These are phyloP conservation scores for Trichopoda pennipes DNA, from an alignment of 2,888 invertebrate species.

Conservation along the genomic window DNA sequence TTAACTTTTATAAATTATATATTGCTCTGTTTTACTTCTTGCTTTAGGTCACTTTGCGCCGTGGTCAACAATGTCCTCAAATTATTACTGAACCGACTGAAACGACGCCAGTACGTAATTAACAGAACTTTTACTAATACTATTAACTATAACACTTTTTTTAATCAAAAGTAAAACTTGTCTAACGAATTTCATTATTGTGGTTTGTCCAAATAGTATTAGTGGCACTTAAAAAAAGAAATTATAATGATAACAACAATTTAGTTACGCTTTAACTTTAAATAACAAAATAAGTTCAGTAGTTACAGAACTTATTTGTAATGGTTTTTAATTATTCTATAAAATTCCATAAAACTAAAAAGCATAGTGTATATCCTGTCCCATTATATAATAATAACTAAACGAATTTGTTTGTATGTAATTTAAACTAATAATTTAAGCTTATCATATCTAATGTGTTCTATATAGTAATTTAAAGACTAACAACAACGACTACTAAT, in stretches of 20 bases:
- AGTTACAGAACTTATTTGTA: constrained; percentile 24
- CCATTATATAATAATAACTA: constrained; percentile 35
- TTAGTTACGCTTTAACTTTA: background rate
- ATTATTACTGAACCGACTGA: constrained; percentile 80
- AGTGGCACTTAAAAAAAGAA: constrained; percentile 17
- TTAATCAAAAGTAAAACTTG: background rate
- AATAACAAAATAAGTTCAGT: constrained; percentile 2
- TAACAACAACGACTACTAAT: constrained; percentile 9
- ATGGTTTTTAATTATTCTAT: constrained; percentile 10
- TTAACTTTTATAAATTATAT: constrained; percentile 52
- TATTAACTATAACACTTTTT: background rate
- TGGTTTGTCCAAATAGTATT: constrained; percentile 25
- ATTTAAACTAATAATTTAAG: constrained; percentile 28
- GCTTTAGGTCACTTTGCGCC: constrained; percentile 85
- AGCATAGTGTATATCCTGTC: constrained; percentile 43
- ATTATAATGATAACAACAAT: background rate
- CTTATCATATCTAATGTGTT: constrained; percentile 48
- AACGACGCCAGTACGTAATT: constrained; percentile 81
- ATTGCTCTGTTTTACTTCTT: constrained; percentile 72
- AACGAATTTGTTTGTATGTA: constrained; percentile 36
- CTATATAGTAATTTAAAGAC: constrained; percentile 8
- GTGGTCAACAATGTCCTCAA: constrained; percentile 82
- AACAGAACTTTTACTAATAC: constrained; percentile 26
- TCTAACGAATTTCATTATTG: constrained; percentile 30
- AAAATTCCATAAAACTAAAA: constrained; percentile 9